Evolutionary conservation across 2,797 vertebrate species (phyloP).

Genomic region (Hephaestus fuliginosus): DNA sequence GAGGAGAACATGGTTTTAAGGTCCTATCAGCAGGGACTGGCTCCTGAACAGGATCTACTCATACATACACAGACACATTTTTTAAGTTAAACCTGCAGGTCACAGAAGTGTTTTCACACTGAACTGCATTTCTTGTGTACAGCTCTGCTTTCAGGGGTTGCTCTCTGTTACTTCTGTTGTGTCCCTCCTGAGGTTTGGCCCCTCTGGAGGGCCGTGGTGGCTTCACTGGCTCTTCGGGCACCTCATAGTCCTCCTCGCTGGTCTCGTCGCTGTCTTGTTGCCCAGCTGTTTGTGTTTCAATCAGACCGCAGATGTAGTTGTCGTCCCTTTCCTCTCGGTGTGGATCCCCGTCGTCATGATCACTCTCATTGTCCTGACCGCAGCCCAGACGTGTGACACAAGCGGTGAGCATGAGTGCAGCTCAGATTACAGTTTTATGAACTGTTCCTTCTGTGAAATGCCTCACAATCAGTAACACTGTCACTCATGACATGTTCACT

Average conservation of each 20-base stretch:
- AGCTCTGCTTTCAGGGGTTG: not conserved
- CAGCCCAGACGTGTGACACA: constrained; percentile 1
- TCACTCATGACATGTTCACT: too few species aligned
- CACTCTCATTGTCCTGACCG: constrained; percentile 46
- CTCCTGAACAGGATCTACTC: constrained; percentile 26
- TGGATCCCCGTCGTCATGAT: constrained; percentile 19
- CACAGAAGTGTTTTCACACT: not conserved
- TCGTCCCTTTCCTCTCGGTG: not conserved
- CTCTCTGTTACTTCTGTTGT: constrained; percentile 37
- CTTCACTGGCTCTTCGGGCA: not conserved
- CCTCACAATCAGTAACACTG: not conserved
- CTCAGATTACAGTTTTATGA: not conserved
- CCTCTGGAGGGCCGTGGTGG: not conserved
- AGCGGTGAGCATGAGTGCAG: not conserved
- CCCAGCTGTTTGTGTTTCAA: constrained; percentile 15
- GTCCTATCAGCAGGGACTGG: not conserved
- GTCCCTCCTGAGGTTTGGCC: not conserved
- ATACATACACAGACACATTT: constrained; percentile 1
- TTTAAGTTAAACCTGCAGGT: too few species aligned
- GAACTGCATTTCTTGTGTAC: not conserved
- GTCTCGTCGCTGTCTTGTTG: not conserved
- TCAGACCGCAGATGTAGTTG: not conserved
- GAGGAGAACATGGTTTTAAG: not conserved
- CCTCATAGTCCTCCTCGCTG: not conserved
- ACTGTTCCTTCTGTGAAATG: not conserved